These are phyloP conservation scores for Lutraria lutraria DNA, from an alignment of 2,888 invertebrate species.

Conservation along the genomic window DNA sequence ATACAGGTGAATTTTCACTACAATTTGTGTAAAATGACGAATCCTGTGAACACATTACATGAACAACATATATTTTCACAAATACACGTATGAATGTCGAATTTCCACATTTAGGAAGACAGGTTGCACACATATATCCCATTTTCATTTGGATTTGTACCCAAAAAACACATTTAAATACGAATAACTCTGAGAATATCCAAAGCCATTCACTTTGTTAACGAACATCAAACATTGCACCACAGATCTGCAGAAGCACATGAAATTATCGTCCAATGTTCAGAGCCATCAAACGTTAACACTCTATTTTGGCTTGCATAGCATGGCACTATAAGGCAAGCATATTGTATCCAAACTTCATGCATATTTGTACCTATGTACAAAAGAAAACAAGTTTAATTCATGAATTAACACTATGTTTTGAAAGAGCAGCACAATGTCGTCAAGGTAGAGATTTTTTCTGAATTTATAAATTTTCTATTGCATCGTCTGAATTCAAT, in stretches of 20 bases:
- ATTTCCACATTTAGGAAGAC: constrained; percentile 3
- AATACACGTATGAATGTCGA: not conserved
- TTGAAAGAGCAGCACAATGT: not conserved
- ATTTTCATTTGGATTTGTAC: not conserved
- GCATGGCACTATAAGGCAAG: constrained; percentile 36
- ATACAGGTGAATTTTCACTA: constrained; percentile 14
- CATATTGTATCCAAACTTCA: not conserved
- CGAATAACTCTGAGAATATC: not conserved
- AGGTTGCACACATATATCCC: not conserved
- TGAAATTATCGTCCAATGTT: not conserved
- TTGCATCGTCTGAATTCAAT: not conserved
- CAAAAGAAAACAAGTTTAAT: not conserved
- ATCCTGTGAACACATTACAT: not conserved
- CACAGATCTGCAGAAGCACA: not conserved
- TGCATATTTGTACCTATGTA: constrained; percentile 2
- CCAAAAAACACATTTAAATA: not conserved
- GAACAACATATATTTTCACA: not conserved
- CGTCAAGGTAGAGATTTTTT: not conserved
- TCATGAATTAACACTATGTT: not conserved
- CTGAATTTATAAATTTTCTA: not conserved
- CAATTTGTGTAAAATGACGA: not conserved
- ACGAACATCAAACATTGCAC: not conserved
- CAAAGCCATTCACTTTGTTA: not conserved
- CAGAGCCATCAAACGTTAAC: not conserved
- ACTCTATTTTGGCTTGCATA: constrained; percentile 29